Base-by-base conservation (phyloP, 2,797 vertebrate genomes). In the Enteromius thamalakanensis region DNA sequence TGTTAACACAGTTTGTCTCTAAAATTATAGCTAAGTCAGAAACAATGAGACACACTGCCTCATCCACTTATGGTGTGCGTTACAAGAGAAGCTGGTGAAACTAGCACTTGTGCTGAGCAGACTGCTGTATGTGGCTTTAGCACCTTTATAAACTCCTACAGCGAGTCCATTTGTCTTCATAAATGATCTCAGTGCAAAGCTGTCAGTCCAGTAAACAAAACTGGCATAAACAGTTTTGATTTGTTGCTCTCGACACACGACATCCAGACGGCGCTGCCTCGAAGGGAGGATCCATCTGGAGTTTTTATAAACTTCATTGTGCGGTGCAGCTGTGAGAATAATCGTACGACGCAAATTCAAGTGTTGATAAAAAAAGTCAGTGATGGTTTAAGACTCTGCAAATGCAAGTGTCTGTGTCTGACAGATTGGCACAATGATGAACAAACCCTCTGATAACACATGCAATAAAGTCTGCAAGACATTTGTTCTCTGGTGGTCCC, bases 131-230 rank as follows among this genome's bases (percentile, higher is more conserved):
- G 55, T 19, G 29, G 55, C 58, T 51, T 75, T 12, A 65, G 58
- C 64, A 55, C 34, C 80, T 76, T 65, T 53, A 40, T n/a, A 34
- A 26, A 81, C 60, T n/a, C 53, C 47, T 29, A 72, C 8, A 14
- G 12, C n/a, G 53, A 71, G 76, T 53, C 51, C n/a, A 67, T 82
- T 72, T 68, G 80, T 82, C 60, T 29, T 42, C 47, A 49, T 75
- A 76, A 91, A 82, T n/a, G 78, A 86, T 86, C 87, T 80, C 89
- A 88, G 83, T 88, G 91, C 88, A 89, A 87, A 80, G 83, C 81
- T 87, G 91, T 88, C 88, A 88, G 89, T 91, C 88, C 91, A 91
- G 90, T 81, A 86, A 87, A 91, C 85, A 84, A 90, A 87, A 69
- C 82, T 80, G 40, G 80, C 71, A 81, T 88, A 84, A 79, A 51